phyloP scores from a whole-genome alignment of 2,888 invertebrate species.

The Drosophila differens region DNA sequence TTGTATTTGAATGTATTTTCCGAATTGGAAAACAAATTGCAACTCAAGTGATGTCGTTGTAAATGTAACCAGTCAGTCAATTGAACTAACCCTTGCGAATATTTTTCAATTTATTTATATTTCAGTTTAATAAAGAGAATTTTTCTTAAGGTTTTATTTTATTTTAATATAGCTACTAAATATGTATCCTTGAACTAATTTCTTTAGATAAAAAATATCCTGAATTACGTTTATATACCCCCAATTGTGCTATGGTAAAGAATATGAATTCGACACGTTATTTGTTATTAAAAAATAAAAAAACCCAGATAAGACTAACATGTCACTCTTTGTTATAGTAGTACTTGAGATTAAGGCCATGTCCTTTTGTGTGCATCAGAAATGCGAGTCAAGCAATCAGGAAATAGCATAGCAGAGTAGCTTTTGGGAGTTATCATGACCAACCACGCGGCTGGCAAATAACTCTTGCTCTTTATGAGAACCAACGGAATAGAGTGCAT shows the following conservation, averaged over 20 bases:
- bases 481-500: slow-evolving; percentile 23
- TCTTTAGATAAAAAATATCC: neutral
- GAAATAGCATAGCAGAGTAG: slow-evolving; percentile 31
- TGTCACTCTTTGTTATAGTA: too few relatives aligned
- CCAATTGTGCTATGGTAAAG: too few relatives aligned
- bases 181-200: neutral
- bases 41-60: neutral
- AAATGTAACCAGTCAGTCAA: neutral
- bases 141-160: neutral
- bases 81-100: neutral
- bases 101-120: too few relatives aligned
- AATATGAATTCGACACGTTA: too few relatives aligned
- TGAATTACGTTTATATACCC: neutral
- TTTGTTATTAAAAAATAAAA: neutral
- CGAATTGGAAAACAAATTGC: slow-evolving; percentile 13
- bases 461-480: slow-evolving; percentile 35
- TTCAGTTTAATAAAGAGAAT: neutral
- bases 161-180: neutral
- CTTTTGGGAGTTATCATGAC: slow-evolving; percentile 8
- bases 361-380: slow-evolving; percentile 8
- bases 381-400: slow-evolving; percentile 37
- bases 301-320: neutral
- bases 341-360: neutral
- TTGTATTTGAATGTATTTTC: neutral
- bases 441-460: slow-evolving; percentile 7